phyloP scores from a whole-genome alignment of 2,113 vertebrate genomes.

The Lophius piscatorius region DNA sequence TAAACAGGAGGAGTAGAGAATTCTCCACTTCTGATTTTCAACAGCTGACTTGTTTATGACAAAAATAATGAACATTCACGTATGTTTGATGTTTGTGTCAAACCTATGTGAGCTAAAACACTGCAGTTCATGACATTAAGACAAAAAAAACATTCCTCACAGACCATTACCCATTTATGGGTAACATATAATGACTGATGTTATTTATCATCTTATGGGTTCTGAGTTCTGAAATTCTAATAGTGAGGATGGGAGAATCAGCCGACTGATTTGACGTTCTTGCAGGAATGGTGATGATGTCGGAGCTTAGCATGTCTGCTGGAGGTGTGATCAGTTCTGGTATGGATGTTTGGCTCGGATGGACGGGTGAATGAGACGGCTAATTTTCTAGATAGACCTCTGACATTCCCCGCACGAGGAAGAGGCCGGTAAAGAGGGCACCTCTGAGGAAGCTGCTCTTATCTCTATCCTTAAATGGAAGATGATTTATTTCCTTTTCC shows the following conservation, averaged over 20 bases:
- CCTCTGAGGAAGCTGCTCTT: conserved; percentile 20
- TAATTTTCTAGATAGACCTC: conserved; percentile 22
- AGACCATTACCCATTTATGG: too few species aligned
- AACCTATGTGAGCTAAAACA: too few species aligned
- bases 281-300: too few species aligned
- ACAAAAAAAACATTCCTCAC: conserved; percentile 1
- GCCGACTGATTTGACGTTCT: too few species aligned
- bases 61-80: background rate
- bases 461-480: conserved; percentile 18
- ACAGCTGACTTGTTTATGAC: background rate
- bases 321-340: conserved; percentile 36
- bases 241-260: too few species aligned
- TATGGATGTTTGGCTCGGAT: conserved; percentile 20
- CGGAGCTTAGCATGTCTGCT: conserved; percentile 15
- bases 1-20: conserved; percentile 19
- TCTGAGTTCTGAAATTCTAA: too few species aligned
- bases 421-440: conserved; percentile 4
- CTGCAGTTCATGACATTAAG: conserved; percentile 12
- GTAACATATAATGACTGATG: too few species aligned
- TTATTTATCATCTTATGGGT: too few species aligned
- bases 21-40: conserved; percentile 8
- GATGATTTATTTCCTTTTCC: conserved; percentile 11
- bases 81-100: background rate
- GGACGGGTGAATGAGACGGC: conserved; percentile 8
- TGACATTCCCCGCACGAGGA: conserved; percentile 24